Evolutionary conservation across 2,888 invertebrate species (phyloP).

Genomic region (Chrysolina haemoptera): DNA sequence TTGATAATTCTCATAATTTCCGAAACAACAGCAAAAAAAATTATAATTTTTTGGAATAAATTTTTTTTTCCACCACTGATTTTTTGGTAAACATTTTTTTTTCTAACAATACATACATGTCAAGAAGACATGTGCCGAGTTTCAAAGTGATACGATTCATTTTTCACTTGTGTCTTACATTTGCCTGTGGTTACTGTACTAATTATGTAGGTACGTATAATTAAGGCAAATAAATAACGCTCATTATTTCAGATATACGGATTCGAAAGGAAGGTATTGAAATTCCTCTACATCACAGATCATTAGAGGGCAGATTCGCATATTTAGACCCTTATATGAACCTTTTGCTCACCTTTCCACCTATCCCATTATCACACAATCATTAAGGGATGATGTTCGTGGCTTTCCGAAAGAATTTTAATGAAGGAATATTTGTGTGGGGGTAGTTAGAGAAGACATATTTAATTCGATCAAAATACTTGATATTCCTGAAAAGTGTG

Average conservation of each 20-base stretch:
- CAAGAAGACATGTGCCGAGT: no score
- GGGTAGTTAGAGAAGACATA: background rate
- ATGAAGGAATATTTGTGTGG: background rate
- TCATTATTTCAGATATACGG: background rate
- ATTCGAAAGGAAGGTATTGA: background rate
- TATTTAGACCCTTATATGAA: slow-evolving; percentile 10
- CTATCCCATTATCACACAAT: slow-evolving; percentile 2
- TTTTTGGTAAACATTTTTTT: no score
- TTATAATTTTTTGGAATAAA: no score
- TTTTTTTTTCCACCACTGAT: no score
- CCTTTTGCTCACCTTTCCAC: slow-evolving; percentile 15
- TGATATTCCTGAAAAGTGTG: background rate
- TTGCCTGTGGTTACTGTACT: no score
- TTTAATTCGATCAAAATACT: background rate
- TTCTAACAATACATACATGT: no score
- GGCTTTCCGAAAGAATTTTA: slow-evolving; percentile 1
- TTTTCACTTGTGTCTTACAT: no score
- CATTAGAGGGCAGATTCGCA: background rate
- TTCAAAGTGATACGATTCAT: no score
- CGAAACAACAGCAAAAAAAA: no score
- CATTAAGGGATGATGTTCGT: background rate
- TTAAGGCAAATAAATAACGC: background rate
- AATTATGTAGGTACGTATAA: background rate
- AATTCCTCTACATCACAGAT: background rate
- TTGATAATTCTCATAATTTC: no score